phyloP scores from a whole-genome alignment of 2,113 vertebrate species.

The Tragelaphus scriptus region DNA sequence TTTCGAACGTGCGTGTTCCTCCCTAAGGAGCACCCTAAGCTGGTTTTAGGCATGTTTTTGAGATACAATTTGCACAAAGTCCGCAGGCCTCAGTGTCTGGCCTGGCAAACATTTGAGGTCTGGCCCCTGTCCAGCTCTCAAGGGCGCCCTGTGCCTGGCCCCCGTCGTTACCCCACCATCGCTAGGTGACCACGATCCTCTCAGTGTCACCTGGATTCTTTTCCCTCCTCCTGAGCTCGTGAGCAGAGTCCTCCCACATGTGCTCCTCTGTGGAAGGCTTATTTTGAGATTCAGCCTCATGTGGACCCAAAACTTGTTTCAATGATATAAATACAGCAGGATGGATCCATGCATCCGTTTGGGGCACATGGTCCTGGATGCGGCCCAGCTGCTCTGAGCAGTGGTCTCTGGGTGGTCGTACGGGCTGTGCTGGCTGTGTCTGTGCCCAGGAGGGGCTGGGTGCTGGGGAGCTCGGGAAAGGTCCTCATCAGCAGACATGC shows the following conservation, averaged over 20 bases:
- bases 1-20: no score
- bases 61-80: no score
- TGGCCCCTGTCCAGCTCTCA: not conserved
- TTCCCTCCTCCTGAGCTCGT: not conserved
- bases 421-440: fast-evolving
- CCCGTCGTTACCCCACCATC: fast-evolving
- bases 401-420: fast-evolving
- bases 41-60: not conserved
- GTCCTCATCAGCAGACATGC: fast-evolving
- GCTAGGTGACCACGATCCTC: fast-evolving
- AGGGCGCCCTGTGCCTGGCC: not conserved
- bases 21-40: not conserved
- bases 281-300: fast-evolving
- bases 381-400: fast-evolving
- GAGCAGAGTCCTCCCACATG: fast-evolving
- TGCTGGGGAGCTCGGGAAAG: fast-evolving
- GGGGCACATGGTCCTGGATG: fast-evolving
- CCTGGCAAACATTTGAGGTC: not conserved
- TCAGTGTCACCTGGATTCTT: fast-evolving
- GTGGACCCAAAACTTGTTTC: fast-evolving
- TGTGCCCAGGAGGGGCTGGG: not conserved
- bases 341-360: fast-evolving
- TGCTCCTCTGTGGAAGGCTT: fast-evolving
- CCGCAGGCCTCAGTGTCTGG: not conserved
- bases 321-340: fast-evolving